Conservation (phyloP, 2,888 invertebrate genomes). For the Xestia ashworthii region DNA sequence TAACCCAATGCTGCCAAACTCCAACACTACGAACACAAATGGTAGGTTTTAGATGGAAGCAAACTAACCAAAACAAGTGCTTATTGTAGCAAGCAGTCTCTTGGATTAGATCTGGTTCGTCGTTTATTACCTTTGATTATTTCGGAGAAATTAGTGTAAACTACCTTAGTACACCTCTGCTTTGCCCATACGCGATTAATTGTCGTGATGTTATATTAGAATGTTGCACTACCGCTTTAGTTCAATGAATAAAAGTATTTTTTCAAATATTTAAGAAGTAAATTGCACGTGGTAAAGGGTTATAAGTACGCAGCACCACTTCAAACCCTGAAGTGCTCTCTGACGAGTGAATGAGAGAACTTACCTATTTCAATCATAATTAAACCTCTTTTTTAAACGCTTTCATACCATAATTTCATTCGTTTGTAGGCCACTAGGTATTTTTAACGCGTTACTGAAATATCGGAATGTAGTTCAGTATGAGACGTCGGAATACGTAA, state of each 20-base stretch:
- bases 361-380: not conserved
- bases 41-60: not conserved
- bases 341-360: slow-evolving; percentile 12
- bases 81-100: not conserved
- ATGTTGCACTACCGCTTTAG: not conserved
- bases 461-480: too few species aligned
- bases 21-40: not conserved
- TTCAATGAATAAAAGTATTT: not conserved
- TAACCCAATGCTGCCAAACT: not conserved
- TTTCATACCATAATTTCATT: not conserved
- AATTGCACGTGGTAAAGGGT: not conserved
- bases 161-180: not conserved
- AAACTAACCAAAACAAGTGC: not conserved
- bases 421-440: not conserved
- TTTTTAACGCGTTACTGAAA: not conserved
- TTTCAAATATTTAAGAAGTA: not conserved
- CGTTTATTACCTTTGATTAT: not conserved
- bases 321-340: slow-evolving; percentile 22
- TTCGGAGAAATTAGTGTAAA: not conserved
- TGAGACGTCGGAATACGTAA: too few species aligned
- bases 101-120: not conserved
- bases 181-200: not conserved
- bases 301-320: not conserved
- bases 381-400: not conserved
- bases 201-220: not conserved